Evolutionary conservation across 2,113 vertebrate genomes (phyloP).

Genomic region (Periophthalmodon schlosseri): DNA sequence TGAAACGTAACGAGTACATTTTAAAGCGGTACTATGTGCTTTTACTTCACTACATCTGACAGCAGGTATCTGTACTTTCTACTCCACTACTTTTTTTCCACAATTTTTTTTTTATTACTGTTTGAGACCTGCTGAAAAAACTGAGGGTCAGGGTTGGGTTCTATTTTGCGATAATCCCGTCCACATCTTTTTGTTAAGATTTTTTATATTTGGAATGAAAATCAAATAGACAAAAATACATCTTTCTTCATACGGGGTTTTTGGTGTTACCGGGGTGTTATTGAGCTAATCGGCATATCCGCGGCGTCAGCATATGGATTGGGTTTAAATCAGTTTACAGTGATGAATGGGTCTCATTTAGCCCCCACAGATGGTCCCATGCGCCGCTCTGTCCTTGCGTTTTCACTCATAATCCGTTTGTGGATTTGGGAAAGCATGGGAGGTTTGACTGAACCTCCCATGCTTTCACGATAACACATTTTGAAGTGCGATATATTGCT

Average conservation of each 20-base stretch:
- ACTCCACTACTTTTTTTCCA: too few relatives aligned
- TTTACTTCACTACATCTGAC: too few relatives aligned
- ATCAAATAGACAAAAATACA: constrained; percentile 29
- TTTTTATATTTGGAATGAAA: constrained; percentile 6
- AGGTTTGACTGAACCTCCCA: background rate
- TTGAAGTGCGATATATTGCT: too few relatives aligned
- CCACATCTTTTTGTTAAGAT: constrained; percentile 9
- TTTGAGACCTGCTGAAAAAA: too few relatives aligned
- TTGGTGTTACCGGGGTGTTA: constrained; percentile 36
- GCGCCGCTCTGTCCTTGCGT: constrained; percentile 46
- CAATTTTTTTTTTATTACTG: too few relatives aligned
- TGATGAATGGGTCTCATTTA: constrained; percentile 74
- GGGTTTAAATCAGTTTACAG: constrained; percentile 61
- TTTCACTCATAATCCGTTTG: constrained; percentile 34
- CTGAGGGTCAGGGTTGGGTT: too few relatives aligned
- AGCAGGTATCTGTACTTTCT: too few relatives aligned
- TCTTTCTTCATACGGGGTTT: constrained; percentile 6
- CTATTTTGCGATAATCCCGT: constrained; percentile 24
- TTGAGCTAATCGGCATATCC: constrained; percentile 59
- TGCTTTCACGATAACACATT: too few relatives aligned
- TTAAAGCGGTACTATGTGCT: too few relatives aligned
- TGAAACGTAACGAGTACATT: too few relatives aligned
- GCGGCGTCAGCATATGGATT: constrained; percentile 65
- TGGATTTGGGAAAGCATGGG: constrained; percentile 4
- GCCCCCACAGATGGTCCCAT: constrained; percentile 60